These are phyloP conservation scores for Sturmia bella DNA, from an alignment of 2,888 invertebrate genomes.

Conservation along the genomic window DNA sequence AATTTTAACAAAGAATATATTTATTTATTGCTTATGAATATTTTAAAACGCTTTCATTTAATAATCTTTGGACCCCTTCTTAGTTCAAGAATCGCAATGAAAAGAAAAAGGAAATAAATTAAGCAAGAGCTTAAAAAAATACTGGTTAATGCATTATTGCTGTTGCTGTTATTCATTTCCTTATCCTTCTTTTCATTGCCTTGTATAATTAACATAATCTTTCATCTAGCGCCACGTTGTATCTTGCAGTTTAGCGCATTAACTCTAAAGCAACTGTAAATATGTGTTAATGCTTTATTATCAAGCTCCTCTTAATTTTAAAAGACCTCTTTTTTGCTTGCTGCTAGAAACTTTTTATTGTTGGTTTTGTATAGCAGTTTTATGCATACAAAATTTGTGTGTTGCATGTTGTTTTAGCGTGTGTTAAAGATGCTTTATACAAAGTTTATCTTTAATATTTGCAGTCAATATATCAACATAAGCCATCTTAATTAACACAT, in stretches of 20 bases:
- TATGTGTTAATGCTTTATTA: slow-evolving; percentile 67
- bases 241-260: slow-evolving; percentile 49
- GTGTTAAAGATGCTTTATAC: slow-evolving; percentile 10
- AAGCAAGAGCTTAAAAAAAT: slow-evolving; percentile 32
- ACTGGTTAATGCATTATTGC: neutral
- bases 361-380: neutral
- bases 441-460: slow-evolving; percentile 56
- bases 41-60: slow-evolving; percentile 61
- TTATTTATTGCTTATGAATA: slow-evolving; percentile 67
- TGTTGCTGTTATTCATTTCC: slow-evolving; percentile 14
- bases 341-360: slow-evolving; percentile 2
- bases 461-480: slow-evolving; percentile 56
- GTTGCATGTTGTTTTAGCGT: neutral
- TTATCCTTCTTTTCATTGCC: slow-evolving; percentile 46
- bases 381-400: neutral
- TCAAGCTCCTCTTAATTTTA: slow-evolving; percentile 47
- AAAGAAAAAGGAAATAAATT: slow-evolving; percentile 17
- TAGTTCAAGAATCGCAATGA: slow-evolving; percentile 24
- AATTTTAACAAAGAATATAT: slow-evolving; percentile 24
- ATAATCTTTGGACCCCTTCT: slow-evolving; percentile 56
- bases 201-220: slow-evolving; percentile 61
- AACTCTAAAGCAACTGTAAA: slow-evolving; percentile 33
- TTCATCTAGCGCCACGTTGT: slow-evolving; percentile 54
- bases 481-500: slow-evolving; percentile 68
- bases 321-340: slow-evolving; percentile 28